Conservation (phyloP, 2,797 vertebrate species). For the Rhyacichthys aspro region DNA sequence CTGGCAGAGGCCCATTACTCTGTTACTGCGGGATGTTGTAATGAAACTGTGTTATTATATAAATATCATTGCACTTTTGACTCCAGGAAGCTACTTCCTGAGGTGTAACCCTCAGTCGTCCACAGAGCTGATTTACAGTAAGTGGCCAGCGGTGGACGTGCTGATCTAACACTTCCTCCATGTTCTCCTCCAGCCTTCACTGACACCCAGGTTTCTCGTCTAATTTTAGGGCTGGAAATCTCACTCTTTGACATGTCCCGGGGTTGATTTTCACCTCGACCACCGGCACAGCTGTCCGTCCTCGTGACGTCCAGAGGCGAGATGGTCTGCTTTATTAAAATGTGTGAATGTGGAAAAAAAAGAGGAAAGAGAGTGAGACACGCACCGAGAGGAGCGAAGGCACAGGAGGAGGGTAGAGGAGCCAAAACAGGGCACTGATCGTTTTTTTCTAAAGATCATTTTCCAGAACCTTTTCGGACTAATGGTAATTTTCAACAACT, state of each 20-base stretch:
- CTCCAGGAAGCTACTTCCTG: conserved; percentile 84
- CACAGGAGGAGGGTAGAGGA: background rate
- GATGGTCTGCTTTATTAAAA: conserved; percentile 81
- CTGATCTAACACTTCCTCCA: conserved; percentile 68
- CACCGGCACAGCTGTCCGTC: conserved; percentile 80
- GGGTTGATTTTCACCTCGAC: conserved; percentile 83
- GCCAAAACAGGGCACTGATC: no score
- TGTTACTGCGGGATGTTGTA: conserved; percentile 68
- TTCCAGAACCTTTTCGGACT: no score
- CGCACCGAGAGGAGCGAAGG: conserved; percentile 5
- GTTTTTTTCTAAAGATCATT: no score
- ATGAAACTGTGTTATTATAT: conserved; percentile 83
- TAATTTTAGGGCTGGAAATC: conserved; percentile 82
- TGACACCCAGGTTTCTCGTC: conserved; percentile 76
- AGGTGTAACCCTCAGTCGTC: conserved; percentile 75
- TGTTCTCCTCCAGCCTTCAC: conserved; percentile 65
- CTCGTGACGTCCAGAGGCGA: conserved; percentile 73
- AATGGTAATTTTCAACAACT: no score
- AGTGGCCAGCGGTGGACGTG: conserved; percentile 75
- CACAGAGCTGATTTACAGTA: conserved; percentile 81
- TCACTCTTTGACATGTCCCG: conserved; percentile 82
- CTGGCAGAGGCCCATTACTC: conserved; percentile 69
- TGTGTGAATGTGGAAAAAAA: conserved; percentile 72
- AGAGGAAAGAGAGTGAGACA: conserved; percentile 48
- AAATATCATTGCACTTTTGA: conserved; percentile 85